phyloP scores from a whole-genome alignment of 2,797 vertebrate genomes.

The Merluccius polli region DNA sequence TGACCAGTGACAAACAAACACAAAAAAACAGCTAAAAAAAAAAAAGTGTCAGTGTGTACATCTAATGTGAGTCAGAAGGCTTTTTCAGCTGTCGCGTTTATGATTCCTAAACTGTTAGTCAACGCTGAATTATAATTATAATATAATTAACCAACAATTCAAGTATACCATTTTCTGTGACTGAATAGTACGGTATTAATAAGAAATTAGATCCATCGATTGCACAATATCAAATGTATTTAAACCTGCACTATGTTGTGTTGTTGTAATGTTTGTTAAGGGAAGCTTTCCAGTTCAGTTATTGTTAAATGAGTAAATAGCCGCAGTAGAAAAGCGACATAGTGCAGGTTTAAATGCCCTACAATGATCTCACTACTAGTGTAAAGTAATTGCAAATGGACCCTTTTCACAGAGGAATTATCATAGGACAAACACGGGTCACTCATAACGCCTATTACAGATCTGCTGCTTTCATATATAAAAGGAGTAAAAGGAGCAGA shows the following conservation, averaged over 20 bases:
- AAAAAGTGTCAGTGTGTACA: too few relatives aligned
- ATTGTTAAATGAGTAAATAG: background rate
- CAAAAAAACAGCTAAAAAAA: background rate
- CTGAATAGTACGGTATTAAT: background rate
- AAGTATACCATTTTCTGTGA: background rate
- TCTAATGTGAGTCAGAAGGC: background rate
- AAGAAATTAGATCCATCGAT: background rate
- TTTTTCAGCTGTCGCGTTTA: background rate
- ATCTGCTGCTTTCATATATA: background rate
- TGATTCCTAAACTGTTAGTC: background rate
- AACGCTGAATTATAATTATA: background rate
- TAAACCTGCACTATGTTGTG: background rate
- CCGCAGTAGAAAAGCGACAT: background rate
- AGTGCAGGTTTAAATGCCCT: background rate
- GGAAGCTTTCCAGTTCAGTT: too few relatives aligned
- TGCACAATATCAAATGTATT: background rate
- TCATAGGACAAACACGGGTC: background rate
- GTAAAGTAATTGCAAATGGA: background rate
- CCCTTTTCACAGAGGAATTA: background rate
- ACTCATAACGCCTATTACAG: background rate
- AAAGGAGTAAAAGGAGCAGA: background rate
- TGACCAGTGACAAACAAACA: background rate
- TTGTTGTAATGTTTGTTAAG: background rate
- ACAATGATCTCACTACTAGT: background rate
- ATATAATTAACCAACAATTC: background rate